Percentiles rank a stretch among this genome's conserved stretches.
These are phyloP conservation scores for Chloropsis cyanopogon DNA, from an alignment of 2,113 vertebrate genomes.

Conservation along the genomic window DNA sequence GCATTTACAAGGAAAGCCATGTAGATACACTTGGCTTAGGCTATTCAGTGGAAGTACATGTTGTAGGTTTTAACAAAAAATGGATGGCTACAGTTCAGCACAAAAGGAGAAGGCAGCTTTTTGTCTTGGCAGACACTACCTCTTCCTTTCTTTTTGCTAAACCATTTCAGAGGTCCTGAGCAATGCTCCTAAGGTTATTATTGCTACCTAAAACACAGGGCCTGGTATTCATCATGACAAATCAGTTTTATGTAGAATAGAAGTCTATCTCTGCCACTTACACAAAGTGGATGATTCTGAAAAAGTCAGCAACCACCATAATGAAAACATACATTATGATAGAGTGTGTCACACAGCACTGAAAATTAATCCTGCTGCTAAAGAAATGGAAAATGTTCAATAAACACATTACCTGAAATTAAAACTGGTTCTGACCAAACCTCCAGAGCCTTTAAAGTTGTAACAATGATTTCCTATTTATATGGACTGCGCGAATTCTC, in stretches of 20 bases:
- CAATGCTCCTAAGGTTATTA: neutral
- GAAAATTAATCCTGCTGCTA: constrained; percentile 11
- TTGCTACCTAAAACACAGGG: neutral
- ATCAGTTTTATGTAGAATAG: constrained; percentile 1
- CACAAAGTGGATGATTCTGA: neutral
- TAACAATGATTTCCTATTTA: constrained; percentile 39
- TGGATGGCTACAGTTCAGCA: neutral
- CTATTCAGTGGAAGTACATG: neutral
- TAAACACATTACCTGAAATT: constrained; percentile 51
- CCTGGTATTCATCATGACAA: neutral
- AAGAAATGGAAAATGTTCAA: constrained; percentile 25
- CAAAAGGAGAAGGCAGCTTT: neutral
- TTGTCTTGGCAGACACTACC: neutral
- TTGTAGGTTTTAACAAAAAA: neutral
- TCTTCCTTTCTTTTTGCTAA: neutral
- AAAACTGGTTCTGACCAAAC: constrained; percentile 42
- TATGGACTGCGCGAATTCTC: constrained; percentile 39
- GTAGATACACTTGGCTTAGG: neutral
- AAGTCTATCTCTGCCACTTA: neutral
- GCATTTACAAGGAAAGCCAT: neutral
- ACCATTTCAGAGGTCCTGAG: neutral
- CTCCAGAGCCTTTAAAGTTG: constrained; percentile 31
- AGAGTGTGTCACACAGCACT: neutral
- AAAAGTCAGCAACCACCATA: neutral
- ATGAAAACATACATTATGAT: neutral